Evolutionary conservation across 2,888 invertebrate species (phyloP).

Genomic region (Cephus sareptanus): DNA sequence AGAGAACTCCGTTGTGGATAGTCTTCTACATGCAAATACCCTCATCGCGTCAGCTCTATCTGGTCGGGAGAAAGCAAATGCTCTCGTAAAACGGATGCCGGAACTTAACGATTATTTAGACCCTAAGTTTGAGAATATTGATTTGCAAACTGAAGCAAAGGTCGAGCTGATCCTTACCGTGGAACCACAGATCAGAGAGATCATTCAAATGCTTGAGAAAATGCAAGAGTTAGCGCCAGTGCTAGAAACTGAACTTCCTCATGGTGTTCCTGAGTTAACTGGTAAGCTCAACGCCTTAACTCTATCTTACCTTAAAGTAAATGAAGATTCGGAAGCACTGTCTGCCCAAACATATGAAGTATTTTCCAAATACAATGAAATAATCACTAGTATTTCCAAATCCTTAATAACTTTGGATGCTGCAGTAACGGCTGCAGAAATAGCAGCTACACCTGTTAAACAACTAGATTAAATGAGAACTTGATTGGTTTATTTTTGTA

Average conservation of each 20-base stretch:
- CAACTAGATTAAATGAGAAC: slow-evolving; percentile 41
- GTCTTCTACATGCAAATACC: slow-evolving; percentile 66
- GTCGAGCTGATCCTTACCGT: slow-evolving; percentile 66
- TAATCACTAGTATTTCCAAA: slow-evolving; percentile 66
- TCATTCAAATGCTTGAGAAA: slow-evolving; percentile 57
- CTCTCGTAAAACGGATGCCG: slow-evolving; percentile 64
- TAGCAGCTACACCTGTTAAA: slow-evolving; percentile 60
- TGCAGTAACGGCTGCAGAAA: slow-evolving; percentile 65
- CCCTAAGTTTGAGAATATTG: slow-evolving; percentile 63
- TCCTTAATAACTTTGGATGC: slow-evolving; percentile 66
- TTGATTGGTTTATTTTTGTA: no score
- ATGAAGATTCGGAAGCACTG: slow-evolving; percentile 61
- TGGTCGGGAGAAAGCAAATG: slow-evolving; percentile 67
- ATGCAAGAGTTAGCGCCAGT: slow-evolving; percentile 63
- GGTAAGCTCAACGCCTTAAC: slow-evolving; percentile 64
- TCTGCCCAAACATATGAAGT: slow-evolving; percentile 62
- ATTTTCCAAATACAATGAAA: slow-evolving; percentile 67
- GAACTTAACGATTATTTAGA: slow-evolving; percentile 67
- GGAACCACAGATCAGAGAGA: slow-evolving; percentile 65
- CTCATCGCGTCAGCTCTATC: slow-evolving; percentile 68
- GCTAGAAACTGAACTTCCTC: slow-evolving; percentile 64
- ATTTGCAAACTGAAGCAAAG: slow-evolving; percentile 66
- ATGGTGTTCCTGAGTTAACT: slow-evolving; percentile 64
- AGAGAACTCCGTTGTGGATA: slow-evolving; percentile 63
- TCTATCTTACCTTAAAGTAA: slow-evolving; percentile 60